Evolutionary conservation across 2,888 invertebrate genomes (phyloP).

Genomic region (Cynaeus angustus): DNA sequence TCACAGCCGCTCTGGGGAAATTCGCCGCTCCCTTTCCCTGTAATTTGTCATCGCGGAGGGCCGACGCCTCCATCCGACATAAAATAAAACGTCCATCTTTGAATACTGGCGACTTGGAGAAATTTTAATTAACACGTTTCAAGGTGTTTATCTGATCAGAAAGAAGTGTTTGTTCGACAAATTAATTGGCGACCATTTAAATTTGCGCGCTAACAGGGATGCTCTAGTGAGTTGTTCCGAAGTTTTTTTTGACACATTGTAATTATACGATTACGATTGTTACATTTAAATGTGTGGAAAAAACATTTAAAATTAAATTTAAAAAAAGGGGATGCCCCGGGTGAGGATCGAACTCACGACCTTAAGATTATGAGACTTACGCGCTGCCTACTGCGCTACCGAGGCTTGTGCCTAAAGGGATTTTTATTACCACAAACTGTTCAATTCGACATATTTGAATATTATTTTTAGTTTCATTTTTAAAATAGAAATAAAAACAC

Average conservation of each 20-base stretch:
- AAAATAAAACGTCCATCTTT: constrained; percentile 29
- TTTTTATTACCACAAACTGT: not conserved
- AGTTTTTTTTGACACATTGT: no score
- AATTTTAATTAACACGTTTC: not conserved
- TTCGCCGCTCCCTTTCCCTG: constrained; percentile 56
- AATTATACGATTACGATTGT: no score
- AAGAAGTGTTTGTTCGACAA: no score
- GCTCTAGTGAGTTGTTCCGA: constrained; percentile 6
- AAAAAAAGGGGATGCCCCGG: constrained; percentile 78
- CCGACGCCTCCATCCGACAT: constrained; percentile 12
- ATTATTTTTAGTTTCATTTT: no score
- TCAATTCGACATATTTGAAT: no score
- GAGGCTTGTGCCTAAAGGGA: constrained; percentile 73
- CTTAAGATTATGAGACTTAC: constrained; percentile 95
- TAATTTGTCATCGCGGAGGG: constrained; percentile 31
- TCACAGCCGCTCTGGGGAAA: constrained; percentile 63
- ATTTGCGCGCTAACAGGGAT: constrained; percentile 21
- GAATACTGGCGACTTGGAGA: constrained; percentile 7
- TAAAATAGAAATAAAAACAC: no score
- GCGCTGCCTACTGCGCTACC: constrained; percentile 92
- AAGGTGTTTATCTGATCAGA: not conserved
- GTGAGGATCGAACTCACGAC: constrained; percentile 97
- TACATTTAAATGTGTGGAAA: not conserved
- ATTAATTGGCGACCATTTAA: not conserved
- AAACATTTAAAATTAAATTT: constrained; percentile 12